Percentiles rank a stretch among this genome's conserved stretches.
Evolutionary conservation across 2,797 vertebrate species (phyloP).

Genomic region (Phoxinus dragarum): DNA sequence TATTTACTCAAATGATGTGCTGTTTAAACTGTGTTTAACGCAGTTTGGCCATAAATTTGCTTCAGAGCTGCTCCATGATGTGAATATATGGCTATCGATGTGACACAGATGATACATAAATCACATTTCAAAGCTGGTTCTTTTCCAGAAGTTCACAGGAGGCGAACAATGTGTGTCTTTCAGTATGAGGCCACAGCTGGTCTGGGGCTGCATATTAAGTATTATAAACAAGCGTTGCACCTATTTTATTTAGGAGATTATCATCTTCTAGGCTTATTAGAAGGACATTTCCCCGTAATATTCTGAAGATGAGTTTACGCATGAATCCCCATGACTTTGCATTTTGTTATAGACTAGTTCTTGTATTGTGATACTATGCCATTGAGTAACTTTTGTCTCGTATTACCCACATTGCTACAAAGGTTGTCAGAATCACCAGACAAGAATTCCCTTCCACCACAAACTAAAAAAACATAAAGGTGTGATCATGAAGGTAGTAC

Average conservation of each 20-base stretch:
- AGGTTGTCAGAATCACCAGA: conserved; percentile 39
- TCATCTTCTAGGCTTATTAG: conserved; percentile 72
- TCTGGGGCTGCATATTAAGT: conserved; percentile 45
- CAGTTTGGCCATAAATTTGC: conserved; percentile 8
- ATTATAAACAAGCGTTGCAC: conserved; percentile 51
- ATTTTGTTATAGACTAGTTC: conserved; percentile 21
- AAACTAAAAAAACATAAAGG: conserved; percentile 48
- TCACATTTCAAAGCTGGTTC: conserved; percentile 43
- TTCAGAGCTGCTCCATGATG: conserved; percentile 8
- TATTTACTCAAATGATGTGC: neutral
- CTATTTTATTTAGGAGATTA: conserved; percentile 72
- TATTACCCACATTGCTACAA: conserved; percentile 25
- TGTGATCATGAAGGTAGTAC: conserved; percentile 40
- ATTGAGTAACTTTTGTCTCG: conserved; percentile 36
- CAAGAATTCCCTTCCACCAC: conserved; percentile 57
- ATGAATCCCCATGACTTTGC: conserved; percentile 33
- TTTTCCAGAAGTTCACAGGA: conserved; percentile 38
- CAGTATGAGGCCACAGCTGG: conserved; percentile 42
- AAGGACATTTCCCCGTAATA: conserved; percentile 53
- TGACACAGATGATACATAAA: conserved; percentile 43
- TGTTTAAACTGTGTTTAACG: conserved; percentile 12
- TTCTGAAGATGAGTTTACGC: conserved; percentile 46
- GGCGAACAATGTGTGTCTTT: conserved; percentile 49
- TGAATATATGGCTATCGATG: conserved; percentile 20
- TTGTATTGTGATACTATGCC: conserved; percentile 24